These are phyloP conservation scores for Nomada fucata DNA, from an alignment of 2,888 invertebrate genomes.

Conservation along the genomic window DNA sequence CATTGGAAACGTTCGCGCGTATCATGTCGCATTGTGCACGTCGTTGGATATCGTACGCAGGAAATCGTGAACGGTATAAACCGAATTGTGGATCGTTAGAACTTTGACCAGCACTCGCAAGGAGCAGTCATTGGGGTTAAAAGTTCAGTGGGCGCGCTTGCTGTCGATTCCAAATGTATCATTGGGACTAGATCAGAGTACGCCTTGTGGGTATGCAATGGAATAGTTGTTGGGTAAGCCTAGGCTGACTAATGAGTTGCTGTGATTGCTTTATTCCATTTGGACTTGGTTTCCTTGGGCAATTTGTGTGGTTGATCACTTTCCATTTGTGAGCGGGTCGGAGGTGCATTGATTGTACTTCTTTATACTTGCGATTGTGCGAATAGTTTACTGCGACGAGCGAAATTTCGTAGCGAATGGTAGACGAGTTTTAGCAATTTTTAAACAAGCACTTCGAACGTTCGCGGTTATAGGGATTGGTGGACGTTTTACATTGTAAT, in stretches of 20 bases:
- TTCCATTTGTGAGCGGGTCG: not conserved
- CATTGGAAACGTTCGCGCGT: conserved; percentile 13
- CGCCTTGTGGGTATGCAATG: conserved; percentile 20
- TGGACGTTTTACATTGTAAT: no score
- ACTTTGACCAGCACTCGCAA: not conserved
- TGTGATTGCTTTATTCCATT: conserved; percentile 9
- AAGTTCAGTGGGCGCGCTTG: conserved; percentile 45
- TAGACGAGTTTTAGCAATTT: not conserved
- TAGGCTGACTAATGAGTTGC: conserved; percentile 1
- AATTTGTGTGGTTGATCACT: not conserved
- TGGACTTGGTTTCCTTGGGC: not conserved
- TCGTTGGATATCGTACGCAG: not conserved
- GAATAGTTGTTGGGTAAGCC: conserved; percentile 3
- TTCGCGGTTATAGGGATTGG: no score
- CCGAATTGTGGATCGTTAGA: not conserved
- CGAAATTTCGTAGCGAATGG: not conserved
- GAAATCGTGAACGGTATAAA: not conserved
- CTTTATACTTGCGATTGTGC: not conserved
- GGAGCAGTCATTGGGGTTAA: not conserved
- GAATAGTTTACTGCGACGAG: not conserved
- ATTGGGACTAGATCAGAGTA: conserved; percentile 46
- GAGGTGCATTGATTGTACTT: not conserved
- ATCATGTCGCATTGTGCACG: no score
- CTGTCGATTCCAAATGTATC: conserved; percentile 50
- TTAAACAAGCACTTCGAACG: no score